Percentiles rank a stretch among this genome's conserved stretches.
These are phyloP conservation scores for Microtus oregoni DNA, from an alignment of 2,113 vertebrate genomes.

Conservation along the genomic window DNA sequence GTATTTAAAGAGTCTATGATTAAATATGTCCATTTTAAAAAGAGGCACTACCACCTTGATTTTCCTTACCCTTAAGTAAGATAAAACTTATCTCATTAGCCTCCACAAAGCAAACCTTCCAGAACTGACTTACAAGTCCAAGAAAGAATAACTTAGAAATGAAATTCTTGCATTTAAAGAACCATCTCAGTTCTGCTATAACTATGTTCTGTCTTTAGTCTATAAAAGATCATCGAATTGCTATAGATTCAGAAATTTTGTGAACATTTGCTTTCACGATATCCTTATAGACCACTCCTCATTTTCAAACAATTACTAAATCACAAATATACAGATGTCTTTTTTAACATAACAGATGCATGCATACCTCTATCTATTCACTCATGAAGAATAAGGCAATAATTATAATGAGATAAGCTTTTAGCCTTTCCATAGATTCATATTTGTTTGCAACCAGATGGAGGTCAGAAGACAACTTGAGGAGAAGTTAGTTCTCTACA, in stretches of 20 bases:
- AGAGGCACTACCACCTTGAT: background rate
- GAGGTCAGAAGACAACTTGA: background rate
- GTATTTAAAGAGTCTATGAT: constrained; percentile 13
- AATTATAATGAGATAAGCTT: background rate
- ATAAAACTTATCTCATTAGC: constrained; percentile 46
- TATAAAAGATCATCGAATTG: background rate
- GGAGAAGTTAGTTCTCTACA: background rate
- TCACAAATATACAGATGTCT: background rate
- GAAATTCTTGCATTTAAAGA: background rate
- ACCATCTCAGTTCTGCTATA: background rate
- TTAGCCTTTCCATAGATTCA: background rate
- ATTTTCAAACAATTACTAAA: background rate
- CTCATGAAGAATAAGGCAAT: background rate
- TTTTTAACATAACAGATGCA: background rate
- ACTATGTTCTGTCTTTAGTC: background rate
- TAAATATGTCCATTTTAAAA: constrained; percentile 56
- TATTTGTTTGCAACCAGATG: background rate
- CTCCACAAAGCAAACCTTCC: background rate
- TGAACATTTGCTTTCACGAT: background rate
- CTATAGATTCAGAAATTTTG: background rate
- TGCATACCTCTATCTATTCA: background rate
- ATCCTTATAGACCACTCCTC: background rate
- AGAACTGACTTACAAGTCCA: background rate
- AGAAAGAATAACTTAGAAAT: constrained; percentile 39
- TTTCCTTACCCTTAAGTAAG: constrained; percentile 66